Evolutionary conservation across 2,797 vertebrate species (phyloP).

Genomic region (Lagodon rhomboides): DNA sequence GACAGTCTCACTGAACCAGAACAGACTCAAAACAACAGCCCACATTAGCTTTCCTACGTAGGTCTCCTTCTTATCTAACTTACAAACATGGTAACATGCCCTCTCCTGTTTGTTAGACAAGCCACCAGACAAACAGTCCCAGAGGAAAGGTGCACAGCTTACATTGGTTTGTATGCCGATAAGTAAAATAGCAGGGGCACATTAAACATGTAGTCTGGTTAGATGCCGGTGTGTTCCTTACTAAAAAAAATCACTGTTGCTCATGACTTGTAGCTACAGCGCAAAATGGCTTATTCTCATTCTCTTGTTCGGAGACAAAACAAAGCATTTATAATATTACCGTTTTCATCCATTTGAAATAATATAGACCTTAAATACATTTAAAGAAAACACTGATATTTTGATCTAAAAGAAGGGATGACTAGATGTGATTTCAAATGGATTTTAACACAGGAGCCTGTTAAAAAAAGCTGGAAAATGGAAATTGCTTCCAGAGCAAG

Average conservation of each 20-base stretch:
- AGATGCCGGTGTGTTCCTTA: background rate
- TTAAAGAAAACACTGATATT: background rate
- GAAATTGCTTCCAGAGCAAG: slow-evolving; percentile 7
- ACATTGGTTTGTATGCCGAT: background rate
- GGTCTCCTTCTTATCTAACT: background rate
- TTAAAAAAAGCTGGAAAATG: slow-evolving; percentile 38
- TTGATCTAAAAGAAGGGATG: background rate
- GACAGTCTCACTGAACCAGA: background rate
- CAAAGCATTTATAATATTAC: background rate
- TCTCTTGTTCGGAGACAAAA: background rate
- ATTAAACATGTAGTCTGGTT: no score
- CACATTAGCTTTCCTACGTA: background rate
- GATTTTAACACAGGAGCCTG: slow-evolving; percentile 1
- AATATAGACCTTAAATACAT: background rate
- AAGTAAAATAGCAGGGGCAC: background rate
- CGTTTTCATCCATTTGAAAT: background rate
- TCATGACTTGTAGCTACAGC: no score
- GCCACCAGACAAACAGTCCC: background rate
- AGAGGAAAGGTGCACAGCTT: background rate
- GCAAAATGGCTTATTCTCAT: no score
- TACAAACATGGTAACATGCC: background rate
- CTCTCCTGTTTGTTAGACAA: background rate
- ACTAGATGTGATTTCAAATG: background rate
- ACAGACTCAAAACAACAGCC: background rate
- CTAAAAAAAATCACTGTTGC: background rate